phyloP scores from a whole-genome alignment of 2,113 vertebrate genomes.

The Sminthopsis crassicaudata region DNA sequence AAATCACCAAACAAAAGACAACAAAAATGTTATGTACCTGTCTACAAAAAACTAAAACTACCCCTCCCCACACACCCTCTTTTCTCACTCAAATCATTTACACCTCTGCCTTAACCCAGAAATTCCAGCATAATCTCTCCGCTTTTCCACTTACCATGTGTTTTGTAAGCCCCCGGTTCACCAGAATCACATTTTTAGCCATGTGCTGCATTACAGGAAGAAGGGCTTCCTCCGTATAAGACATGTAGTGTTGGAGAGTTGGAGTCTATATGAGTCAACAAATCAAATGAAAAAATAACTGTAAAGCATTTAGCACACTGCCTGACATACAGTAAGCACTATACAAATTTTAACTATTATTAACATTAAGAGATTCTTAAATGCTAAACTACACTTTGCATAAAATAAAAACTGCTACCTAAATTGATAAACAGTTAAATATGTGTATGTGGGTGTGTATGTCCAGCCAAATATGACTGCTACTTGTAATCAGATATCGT shows the following conservation, averaged over 20 bases:
- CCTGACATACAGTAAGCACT: background rate
- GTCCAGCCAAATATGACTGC: too few species aligned
- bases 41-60: background rate
- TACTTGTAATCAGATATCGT: background rate
- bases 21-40: background rate
- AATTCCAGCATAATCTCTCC: background rate
- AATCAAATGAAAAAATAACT: background rate
- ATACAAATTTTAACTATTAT: background rate
- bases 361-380: background rate
- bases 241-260: conserved; percentile 85
- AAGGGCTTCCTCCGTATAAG: conserved; percentile 85
- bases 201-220: conserved; percentile 88
- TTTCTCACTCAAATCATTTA: background rate
- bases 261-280: conserved; percentile 79
- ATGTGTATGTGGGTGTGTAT: background rate
- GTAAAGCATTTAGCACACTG: background rate
- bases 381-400: background rate
- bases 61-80: too few species aligned
- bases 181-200: conserved; percentile 90
- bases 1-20: background rate
- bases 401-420: background rate
- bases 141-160: conserved; percentile 83
- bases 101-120: background rate
- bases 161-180: conserved; percentile 85
- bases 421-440: background rate